Conservation (phyloP, 2,888 invertebrate species). For the Girardia tigrina region DNA sequence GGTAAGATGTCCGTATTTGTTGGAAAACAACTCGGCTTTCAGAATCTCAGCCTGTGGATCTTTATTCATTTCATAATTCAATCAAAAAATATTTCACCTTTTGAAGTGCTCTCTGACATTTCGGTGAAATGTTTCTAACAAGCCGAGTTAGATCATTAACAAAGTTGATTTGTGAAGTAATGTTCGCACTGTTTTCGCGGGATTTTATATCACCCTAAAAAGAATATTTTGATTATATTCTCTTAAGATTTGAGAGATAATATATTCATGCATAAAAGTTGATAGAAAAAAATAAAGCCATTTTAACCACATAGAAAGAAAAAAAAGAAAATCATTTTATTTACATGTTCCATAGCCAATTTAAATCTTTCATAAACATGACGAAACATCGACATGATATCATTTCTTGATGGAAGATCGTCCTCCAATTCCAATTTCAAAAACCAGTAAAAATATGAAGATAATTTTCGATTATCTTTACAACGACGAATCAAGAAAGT, state of each 20-base stretch:
- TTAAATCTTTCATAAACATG: slow-evolving; percentile 75
- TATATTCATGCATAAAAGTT: no score
- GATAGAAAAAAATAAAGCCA: neutral
- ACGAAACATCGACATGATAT: slow-evolving; percentile 69
- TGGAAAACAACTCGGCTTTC: slow-evolving; percentile 60
- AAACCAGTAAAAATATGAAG: slow-evolving; percentile 89
- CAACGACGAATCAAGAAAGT: slow-evolving; percentile 78
- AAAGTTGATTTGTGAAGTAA: slow-evolving; percentile 65
- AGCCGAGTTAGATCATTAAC: slow-evolving; percentile 75
- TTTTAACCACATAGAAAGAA: no score
- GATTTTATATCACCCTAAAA: slow-evolving; percentile 41
- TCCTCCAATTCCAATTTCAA: slow-evolving; percentile 73
- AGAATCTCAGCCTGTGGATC: slow-evolving; percentile 63
- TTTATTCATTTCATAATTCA: no score
- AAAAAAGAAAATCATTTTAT: no score
- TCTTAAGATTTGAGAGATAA: no score
- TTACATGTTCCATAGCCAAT: slow-evolving; percentile 54
- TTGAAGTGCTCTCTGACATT: neutral
- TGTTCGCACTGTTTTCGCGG: neutral
- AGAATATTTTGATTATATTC: slow-evolving; percentile 33
- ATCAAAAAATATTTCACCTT: no score
- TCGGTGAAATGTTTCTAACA: slow-evolving; percentile 56
- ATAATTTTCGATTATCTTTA: slow-evolving; percentile 70
- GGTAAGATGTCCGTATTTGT: slow-evolving; percentile 53
- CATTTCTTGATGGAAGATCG: slow-evolving; percentile 54